phyloP scores from a whole-genome alignment of 2,888 invertebrate species.

The Cerastis rubricosa region DNA sequence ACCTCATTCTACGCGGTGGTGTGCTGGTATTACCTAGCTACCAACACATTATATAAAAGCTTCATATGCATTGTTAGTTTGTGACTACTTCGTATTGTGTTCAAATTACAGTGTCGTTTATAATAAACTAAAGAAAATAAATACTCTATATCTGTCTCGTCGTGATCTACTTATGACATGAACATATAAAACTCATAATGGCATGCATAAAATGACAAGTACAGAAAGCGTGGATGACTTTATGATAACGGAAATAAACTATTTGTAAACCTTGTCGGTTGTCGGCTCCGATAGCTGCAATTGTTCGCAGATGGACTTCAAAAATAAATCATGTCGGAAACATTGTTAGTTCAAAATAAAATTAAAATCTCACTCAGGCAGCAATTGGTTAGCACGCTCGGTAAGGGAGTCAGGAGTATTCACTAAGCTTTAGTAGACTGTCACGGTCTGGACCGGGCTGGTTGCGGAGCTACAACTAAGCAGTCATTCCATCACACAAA shows the following conservation, averaged over 20 bases:
- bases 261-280: constrained; percentile 68
- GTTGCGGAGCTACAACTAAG: constrained; percentile 84
- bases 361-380: constrained; percentile 89
- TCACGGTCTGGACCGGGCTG: constrained; percentile 71
- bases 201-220: constrained; percentile 83
- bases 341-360: constrained; percentile 83
- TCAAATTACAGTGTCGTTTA: constrained; percentile 82
- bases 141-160: constrained; percentile 71
- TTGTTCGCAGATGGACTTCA: constrained; percentile 86
- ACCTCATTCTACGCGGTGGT: constrained; percentile 71
- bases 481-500: constrained; percentile 89
- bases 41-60: constrained; percentile 77
- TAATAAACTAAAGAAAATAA: constrained; percentile 74
- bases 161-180: constrained; percentile 78
- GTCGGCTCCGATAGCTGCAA: constrained; percentile 64
- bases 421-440: constrained; percentile 78
- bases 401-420: constrained; percentile 77
- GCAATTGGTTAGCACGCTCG: constrained; percentile 89
- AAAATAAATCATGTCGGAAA: constrained; percentile 87
- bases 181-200: constrained; percentile 83
- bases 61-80: constrained; percentile 82
- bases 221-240: constrained; percentile 80
- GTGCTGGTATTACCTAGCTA: constrained; percentile 77
- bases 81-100: constrained; percentile 82
- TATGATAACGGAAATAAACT: constrained; percentile 65